Conservation (phyloP, 2,113 vertebrate genomes). For the Chrysochloris asiatica region DNA sequence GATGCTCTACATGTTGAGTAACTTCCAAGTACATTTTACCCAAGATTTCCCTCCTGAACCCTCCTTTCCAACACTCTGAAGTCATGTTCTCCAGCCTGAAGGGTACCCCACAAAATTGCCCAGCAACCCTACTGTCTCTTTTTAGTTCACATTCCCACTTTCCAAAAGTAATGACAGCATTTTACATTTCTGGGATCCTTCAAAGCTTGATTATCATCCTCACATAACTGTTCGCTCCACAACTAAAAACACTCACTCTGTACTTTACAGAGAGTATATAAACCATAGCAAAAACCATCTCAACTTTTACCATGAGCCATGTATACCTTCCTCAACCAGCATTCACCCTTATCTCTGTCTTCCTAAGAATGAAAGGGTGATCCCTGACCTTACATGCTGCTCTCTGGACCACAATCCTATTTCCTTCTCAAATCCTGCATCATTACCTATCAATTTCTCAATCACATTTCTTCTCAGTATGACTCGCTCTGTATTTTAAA, state of each 20-base stretch:
- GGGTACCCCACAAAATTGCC: neutral
- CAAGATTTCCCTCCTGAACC: neutral
- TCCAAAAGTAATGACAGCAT: neutral
- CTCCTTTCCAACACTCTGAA: conserved; percentile 23
- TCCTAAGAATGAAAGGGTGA: neutral
- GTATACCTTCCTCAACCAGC: neutral
- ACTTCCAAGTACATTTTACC: conserved; percentile 11
- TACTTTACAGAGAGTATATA: neutral
- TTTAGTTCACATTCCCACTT: neutral
- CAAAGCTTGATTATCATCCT: neutral
- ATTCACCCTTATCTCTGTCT: neutral
- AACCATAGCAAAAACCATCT: neutral
- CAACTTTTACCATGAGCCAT: neutral
- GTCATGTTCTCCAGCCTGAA: conserved; percentile 5
- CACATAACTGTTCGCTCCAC: neutral
- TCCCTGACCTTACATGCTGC: neutral
- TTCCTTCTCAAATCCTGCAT: neutral
- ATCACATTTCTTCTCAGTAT: neutral
- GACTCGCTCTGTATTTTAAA: conserved; percentile 22
- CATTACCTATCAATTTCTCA: neutral
- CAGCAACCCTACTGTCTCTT: neutral
- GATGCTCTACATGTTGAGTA: neutral
- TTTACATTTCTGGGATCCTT: neutral
- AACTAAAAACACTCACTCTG: neutral
- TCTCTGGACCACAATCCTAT: neutral